Conservation (phyloP, 1,140 invertebrate species). For the Proctacanthus coquilletti region DNA sequence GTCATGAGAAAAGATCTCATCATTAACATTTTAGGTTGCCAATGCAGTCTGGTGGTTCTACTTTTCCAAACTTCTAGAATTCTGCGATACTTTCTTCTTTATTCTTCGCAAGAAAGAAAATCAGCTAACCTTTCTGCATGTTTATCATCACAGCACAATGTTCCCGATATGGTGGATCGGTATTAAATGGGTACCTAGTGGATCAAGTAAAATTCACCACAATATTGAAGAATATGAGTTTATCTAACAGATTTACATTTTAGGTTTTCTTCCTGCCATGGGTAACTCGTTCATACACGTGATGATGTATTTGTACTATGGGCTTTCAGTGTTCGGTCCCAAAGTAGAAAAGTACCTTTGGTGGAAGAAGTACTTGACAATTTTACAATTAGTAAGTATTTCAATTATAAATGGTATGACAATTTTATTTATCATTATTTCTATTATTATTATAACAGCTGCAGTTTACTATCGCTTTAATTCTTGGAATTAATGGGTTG, state of each 20-base stretch:
- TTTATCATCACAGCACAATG: constrained; percentile 88
- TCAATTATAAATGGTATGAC: constrained; percentile 1
- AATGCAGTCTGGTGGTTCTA: constrained; percentile 95
- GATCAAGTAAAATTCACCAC: constrained; percentile 56
- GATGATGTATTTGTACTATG: constrained; percentile 89
- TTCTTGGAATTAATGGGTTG: no score
- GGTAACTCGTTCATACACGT: constrained; percentile 86
- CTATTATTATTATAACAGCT: no score
- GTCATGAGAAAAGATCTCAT: neutral
- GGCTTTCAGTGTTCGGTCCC: constrained; percentile 67
- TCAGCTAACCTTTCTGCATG: constrained; percentile 77
- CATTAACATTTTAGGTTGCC: constrained; percentile 54
- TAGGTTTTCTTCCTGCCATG: constrained; percentile 73
- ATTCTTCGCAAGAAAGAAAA: constrained; percentile 76
- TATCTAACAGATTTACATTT: constrained; percentile 18
- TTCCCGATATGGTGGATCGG: constrained; percentile 91
- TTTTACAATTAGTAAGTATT: constrained; percentile 48
- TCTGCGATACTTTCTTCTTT: constrained; percentile 85
- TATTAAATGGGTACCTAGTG: constrained; percentile 91
- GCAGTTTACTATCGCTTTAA: no score
- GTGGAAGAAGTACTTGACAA: constrained; percentile 92
- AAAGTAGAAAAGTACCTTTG: constrained; percentile 63
- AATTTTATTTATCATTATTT: no score
- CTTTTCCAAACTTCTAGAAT: constrained; percentile 85
- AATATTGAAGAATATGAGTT: neutral